Percentiles rank a stretch among this genome's conserved stretches.
Evolutionary conservation across 1,140 invertebrate species (phyloP).

Genomic region (Apocrypta bakeri): DNA sequence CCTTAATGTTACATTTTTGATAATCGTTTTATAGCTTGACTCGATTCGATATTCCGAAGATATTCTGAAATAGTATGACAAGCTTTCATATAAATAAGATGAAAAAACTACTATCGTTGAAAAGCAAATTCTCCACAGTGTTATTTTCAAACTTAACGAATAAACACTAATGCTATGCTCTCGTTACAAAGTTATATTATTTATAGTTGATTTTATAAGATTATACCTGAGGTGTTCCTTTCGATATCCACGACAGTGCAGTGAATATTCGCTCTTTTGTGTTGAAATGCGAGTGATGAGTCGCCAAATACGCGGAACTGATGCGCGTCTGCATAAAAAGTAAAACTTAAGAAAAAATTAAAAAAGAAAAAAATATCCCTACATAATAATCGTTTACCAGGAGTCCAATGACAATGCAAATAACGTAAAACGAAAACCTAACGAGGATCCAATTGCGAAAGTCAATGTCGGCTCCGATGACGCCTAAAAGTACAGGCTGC

Average conservation of each 20-base stretch:
- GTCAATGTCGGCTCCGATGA: conserved; percentile 68
- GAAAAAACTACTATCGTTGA: too few species aligned
- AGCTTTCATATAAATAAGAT: too few species aligned
- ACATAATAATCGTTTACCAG: conserved; percentile 53
- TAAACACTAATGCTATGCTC: too few species aligned
- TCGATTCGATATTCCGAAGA: too few species aligned
- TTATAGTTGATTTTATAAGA: not conserved
- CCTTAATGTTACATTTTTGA: too few species aligned
- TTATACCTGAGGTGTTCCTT: conserved; percentile 68
- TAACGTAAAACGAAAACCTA: conserved; percentile 61
- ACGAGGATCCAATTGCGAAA: conserved; percentile 58
- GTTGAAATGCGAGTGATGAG: conserved; percentile 59
- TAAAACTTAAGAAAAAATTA: not conserved
- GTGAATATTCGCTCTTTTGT: conserved; percentile 66
- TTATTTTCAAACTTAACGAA: too few species aligned
- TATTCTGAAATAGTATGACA: too few species aligned
- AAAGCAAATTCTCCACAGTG: too few species aligned
- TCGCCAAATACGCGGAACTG: conserved; percentile 54
- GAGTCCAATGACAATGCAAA: conserved; percentile 61
- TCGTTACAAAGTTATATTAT: too few species aligned
- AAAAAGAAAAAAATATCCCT: not conserved
- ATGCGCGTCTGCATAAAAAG: conserved; percentile 61
- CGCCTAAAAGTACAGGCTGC: conserved; percentile 67
- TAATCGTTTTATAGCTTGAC: too few species aligned
- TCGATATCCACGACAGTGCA: conserved; percentile 65